Conservation (phyloP, 2,888 invertebrate species). For the Gryllus longicercus region DNA sequence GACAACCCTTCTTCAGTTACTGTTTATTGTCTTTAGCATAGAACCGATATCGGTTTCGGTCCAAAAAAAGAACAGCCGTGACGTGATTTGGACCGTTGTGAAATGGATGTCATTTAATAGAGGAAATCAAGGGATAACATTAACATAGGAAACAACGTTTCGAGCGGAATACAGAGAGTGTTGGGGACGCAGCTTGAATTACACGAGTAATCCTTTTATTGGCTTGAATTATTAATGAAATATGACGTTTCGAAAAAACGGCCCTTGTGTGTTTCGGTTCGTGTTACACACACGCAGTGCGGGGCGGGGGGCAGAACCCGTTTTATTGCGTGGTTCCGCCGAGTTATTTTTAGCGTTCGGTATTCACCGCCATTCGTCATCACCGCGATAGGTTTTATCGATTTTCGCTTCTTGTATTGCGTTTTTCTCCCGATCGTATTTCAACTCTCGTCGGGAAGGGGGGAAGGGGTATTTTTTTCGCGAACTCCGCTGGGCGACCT, state of each 20-base stretch:
- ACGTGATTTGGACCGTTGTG: too few relatives aligned
- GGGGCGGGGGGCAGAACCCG: too few relatives aligned
- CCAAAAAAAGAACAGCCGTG: too few relatives aligned
- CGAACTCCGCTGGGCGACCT: not conserved
- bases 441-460: not conserved
- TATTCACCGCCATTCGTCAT: not conserved
- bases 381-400: not conserved
- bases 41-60: too few relatives aligned
- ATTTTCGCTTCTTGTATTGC: slow-evolving; percentile 17
- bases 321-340: not conserved
- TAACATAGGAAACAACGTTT: not conserved
- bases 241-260: not conserved
- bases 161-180: not conserved
- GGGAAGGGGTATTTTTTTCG: not conserved
- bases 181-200: not conserved
- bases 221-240: not conserved
- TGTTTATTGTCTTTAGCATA: too few relatives aligned
- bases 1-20: too few relatives aligned
- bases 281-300: not conserved
- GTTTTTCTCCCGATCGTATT: slow-evolving; percentile 2
- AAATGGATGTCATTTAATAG: not conserved
- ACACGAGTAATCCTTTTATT: slow-evolving; percentile 2
- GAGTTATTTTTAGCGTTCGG: not conserved
- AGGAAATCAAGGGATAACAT: not conserved
- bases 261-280: not conserved